Base-by-base conservation (phyloP, 2,797 vertebrate species). In the Cuniculus paca region DNA sequence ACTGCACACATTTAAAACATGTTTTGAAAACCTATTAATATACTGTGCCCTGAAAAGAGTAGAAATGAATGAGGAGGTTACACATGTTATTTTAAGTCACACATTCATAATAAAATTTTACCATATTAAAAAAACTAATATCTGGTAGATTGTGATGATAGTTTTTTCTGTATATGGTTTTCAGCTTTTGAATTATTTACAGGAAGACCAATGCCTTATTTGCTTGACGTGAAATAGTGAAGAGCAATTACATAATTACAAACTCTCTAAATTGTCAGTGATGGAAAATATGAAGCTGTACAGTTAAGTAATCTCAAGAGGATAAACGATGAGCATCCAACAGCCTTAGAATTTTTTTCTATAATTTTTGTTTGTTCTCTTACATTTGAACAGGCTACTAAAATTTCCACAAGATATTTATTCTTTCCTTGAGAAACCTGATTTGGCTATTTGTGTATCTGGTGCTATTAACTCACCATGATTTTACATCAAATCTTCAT, bases 401-500 rank as follows among this genome's bases (percentile, higher is more conserved):
- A 68, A 97, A 79, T 96, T 92, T 78, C 87, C 95, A 77, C 95
- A 97, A 94, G 54, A 82, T 93, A 92, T 92, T 56, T 97, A 91
- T 89, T 97, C 94, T 95, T 96, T 96, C 68, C 84, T 42, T 77
- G 58, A 97, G 96, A 88, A 97, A 80, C 68, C 95, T 97, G 92
- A 90, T 88, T 97, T 85, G 88, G 91, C 90, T 56, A 60, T 74
- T 98, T 95, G 72, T 96, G 72, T 75, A 24, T 96, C 95, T 96
- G 79, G 92, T 95, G 88, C 95, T 97, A 93, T 96, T 97, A 95
- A 95, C 88, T 94, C 75, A 96, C 85, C 50, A 70, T 56, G 95
- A 13, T 98, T 97, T 95, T 94, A 96, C 34, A 98, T 90, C 65
- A 97, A 94, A 87, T 96, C 70, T 93, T 97, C 92, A 95, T n/a